Percentiles rank a stretch among this genome's conserved stretches.
Evolutionary conservation across 2,113 vertebrate genomes (phyloP).

Genomic region (Thalassarche chlororhynchos): DNA sequence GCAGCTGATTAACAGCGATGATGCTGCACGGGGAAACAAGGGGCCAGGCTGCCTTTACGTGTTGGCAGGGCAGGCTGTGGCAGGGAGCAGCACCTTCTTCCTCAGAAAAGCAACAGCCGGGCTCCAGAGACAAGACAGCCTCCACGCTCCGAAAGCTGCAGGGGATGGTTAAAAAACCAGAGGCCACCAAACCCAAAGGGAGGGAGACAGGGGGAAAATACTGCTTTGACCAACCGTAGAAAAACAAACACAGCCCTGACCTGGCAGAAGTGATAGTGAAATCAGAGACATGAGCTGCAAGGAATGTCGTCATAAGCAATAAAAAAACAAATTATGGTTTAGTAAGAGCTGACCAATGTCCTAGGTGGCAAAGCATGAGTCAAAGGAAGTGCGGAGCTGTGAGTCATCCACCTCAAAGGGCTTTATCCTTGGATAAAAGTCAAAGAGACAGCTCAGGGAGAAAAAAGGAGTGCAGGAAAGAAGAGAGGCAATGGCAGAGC

Average conservation of each 20-base stretch:
- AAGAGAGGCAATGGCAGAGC: neutral
- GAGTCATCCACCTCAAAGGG: constrained; percentile 40
- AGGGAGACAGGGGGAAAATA: neutral
- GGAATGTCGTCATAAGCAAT: neutral
- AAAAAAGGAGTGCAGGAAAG: neutral
- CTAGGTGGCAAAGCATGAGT: constrained; percentile 17
- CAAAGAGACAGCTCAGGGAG: neutral
- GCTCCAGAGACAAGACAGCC: neutral
- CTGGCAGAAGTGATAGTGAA: neutral
- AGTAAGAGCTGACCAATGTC: constrained; percentile 23
- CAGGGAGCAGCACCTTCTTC: neutral
- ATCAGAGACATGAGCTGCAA: neutral
- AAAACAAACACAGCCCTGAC: neutral
- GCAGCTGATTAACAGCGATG: neutral
- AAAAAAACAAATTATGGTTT: neutral
- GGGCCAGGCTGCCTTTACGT: neutral
- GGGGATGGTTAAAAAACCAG: neutral
- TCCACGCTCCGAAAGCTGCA: neutral
- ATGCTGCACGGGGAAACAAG: neutral
- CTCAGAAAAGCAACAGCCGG: neutral
- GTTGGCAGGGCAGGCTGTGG: neutral
- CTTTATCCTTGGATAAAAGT: constrained; percentile 36
- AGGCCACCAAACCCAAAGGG: neutral
- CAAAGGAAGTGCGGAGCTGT: constrained; percentile 17
- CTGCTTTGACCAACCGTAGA: neutral